These are phyloP conservation scores for Micrasema longulum DNA, from an alignment of 1,140 invertebrate genomes.

Conservation along the genomic window DNA sequence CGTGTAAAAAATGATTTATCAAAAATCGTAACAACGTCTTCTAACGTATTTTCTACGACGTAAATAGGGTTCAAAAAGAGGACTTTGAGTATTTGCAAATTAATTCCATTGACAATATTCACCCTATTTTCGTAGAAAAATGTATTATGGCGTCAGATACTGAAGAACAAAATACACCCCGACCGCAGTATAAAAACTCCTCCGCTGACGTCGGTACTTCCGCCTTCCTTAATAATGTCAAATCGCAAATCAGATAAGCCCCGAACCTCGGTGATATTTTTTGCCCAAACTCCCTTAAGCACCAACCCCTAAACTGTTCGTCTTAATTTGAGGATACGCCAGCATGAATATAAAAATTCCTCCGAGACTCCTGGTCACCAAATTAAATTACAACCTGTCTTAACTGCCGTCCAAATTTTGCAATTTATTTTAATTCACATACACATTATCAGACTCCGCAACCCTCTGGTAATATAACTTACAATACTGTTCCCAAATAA, in stretches of 20 bases:
- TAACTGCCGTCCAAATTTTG: conserved; percentile 15
- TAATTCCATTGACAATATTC: too few relatives aligned
- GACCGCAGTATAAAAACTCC: too few relatives aligned
- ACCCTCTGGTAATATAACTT: background rate
- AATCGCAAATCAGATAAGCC: conserved; percentile 52
- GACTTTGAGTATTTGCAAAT: too few relatives aligned
- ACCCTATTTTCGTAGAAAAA: too few relatives aligned
- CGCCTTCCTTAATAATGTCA: conserved; percentile 47
- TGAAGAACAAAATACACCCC: too few relatives aligned
- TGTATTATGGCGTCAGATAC: too few relatives aligned
- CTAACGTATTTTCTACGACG: too few relatives aligned
- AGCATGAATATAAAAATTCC: conserved; percentile 53
- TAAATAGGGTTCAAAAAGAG: too few relatives aligned
- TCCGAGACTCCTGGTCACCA: conserved; percentile 22
- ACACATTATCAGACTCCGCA: background rate
- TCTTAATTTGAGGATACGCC: conserved; percentile 51
- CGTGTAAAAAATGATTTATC: too few relatives aligned
- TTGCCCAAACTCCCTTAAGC: conserved; percentile 41
- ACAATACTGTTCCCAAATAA: too few relatives aligned
- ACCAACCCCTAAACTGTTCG: conserved; percentile 46
- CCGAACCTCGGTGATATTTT: conserved; percentile 49
- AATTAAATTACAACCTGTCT: conserved; percentile 26
- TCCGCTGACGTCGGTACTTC: background rate
- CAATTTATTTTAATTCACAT: conserved; percentile 25
- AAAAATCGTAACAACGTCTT: too few relatives aligned